phyloP scores from a whole-genome alignment of 2,113 vertebrate genomes.

The Hyperoodon ampullatus region DNA sequence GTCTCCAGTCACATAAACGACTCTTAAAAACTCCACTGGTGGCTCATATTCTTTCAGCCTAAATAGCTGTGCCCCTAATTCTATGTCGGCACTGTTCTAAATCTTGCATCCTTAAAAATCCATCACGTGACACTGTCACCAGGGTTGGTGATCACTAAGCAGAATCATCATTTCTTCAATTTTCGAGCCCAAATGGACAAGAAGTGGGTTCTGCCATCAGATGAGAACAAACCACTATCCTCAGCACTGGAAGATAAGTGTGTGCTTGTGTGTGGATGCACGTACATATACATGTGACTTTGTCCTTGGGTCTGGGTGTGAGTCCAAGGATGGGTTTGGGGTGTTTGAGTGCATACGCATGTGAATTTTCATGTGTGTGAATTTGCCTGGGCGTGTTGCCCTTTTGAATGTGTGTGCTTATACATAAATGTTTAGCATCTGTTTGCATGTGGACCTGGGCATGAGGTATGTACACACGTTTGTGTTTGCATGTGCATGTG shows the following conservation, averaged over 20 bases:
- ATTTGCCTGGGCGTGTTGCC: not conserved
- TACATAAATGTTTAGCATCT: too few species aligned
- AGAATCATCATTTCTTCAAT: not conserved
- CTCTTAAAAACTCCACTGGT: not conserved
- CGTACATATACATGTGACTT: fast-evolving
- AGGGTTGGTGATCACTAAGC: too few species aligned
- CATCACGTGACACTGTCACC: not conserved
- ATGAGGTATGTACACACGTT: too few species aligned
- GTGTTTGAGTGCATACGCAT: fast-evolving
- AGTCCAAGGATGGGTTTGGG: not conserved
- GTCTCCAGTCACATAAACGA: not conserved
- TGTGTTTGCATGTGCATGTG: fast-evolving
- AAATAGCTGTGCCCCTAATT: not conserved
- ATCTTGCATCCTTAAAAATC: not conserved
- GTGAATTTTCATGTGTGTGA: not conserved
- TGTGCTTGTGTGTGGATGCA: not conserved
- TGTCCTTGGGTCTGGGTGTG: not conserved
- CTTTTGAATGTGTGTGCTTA: not conserved
- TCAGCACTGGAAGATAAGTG: fast-evolving
- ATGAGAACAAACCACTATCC: not conserved
- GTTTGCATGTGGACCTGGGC: not conserved
- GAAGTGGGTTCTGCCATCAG: not conserved
- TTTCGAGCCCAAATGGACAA: not conserved
- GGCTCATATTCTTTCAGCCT: not conserved
- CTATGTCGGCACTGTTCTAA: fast-evolving